Evolutionary conservation across 2,888 invertebrate genomes (phyloP), one percentile per base, ranked within the genome.

Genomic region (Ophion obscuratus): DNA sequence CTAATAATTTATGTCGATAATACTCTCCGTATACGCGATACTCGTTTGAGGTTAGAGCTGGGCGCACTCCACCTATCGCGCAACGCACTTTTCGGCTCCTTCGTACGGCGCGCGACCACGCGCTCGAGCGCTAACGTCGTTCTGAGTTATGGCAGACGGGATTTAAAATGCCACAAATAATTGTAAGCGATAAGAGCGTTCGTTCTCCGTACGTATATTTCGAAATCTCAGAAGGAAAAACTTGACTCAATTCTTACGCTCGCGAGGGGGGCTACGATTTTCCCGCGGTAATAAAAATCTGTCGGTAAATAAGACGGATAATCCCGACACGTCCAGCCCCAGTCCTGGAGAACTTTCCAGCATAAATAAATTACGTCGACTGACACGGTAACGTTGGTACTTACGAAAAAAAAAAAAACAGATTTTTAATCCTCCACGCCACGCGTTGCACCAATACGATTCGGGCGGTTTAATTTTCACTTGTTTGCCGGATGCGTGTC

Each of bases 381-480:
- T 74, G 74, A 74, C 74, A 47, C 74, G 47, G 81, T 75, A 85
- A 78, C 78, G 78, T 40, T 61, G 47, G 4, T 61, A n/a, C 74
- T 27, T 31, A 24, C 20, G 57, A 74, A 62, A 82, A 57, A 61
- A n/a, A 62, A 36, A 31, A 62, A 70, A n/a, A 44, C 40, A 66
- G 70, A 57, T 27, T 20, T 59, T 57, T 40, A 57, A 68, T 47
- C 66, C 62, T 76, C 82, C 20, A 44, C 71, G 79, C 74, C 57
- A 66, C 81, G 76, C 76, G 85, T 74, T 79, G 47, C 53, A 27
- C 47, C 61, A 73, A 47, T 31, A 31, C 31, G 71, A 78, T 76
- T 67, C 71, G 82, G 62, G 79, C 40, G 76, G 85, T 82, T 85
- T 85, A 82, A 85, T 85, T 85, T 85, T 82, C 85, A 85, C 85